These are phyloP conservation scores for Incurvaria masculella DNA, from an alignment of 2,888 invertebrate genomes.

Conservation along the genomic window DNA sequence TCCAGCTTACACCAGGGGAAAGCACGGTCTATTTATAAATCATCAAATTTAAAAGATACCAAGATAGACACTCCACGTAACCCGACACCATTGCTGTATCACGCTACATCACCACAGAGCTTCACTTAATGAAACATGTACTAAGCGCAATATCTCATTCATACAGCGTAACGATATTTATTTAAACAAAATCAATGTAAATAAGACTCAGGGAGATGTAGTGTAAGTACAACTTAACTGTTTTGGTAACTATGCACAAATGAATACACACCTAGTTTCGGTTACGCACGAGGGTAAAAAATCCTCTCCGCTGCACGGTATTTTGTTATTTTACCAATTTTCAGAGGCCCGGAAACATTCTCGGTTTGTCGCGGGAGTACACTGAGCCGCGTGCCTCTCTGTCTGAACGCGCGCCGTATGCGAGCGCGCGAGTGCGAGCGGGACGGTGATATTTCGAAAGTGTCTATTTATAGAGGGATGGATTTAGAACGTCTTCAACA, in stretches of 20 bases:
- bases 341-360: background rate
- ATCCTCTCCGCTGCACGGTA: background rate
- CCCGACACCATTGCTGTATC: background rate
- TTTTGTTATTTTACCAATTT: background rate
- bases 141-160: too few species aligned
- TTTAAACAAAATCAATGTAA: too few species aligned
- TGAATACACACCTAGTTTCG: background rate
- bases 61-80: background rate
- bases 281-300: background rate
- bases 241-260: background rate
- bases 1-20: too few species aligned
- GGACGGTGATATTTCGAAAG: conserved; percentile 3
- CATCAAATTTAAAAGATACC: background rate
- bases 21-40: background rate
- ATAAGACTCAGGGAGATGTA: too few species aligned
- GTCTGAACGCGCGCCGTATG: background rate
- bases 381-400: conserved; percentile 2
- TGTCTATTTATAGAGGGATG: conserved; percentile 2
- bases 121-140: too few species aligned
- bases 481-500: conserved; percentile 2
- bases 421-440: background rate
- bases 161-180: too few species aligned
- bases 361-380: background rate
- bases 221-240: background rate
- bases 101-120: too few species aligned